Evolutionary conservation across 2,797 vertebrate genomes (phyloP).

Genomic region (Phoebastria nigripes): DNA sequence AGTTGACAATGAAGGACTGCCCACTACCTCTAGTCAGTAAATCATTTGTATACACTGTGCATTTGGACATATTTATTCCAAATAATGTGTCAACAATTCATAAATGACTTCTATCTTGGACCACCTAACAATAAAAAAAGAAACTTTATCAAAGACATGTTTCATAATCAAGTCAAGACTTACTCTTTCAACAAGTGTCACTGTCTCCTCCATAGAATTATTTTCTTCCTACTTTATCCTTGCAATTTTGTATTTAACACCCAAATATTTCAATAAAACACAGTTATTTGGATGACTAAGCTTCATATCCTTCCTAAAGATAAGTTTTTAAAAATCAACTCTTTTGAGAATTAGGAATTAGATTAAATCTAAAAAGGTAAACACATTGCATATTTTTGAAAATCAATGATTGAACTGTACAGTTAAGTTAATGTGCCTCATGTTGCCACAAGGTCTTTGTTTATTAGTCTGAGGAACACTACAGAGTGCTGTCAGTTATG

Average conservation of each 20-base stretch:
- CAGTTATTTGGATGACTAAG: not conserved
- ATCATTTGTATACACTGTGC: not conserved
- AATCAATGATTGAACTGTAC: not conserved
- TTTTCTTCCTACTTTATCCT: not conserved
- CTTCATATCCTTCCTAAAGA: not conserved
- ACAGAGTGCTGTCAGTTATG: not conserved
- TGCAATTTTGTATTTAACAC: not conserved
- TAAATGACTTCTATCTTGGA: not conserved
- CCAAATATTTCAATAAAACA: not conserved
- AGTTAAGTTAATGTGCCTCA: not conserved
- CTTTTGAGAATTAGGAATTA: not conserved
- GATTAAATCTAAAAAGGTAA: not conserved
- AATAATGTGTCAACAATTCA: not conserved
- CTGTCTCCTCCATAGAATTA: not conserved
- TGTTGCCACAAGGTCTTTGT: not conserved
- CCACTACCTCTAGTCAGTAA: not conserved
- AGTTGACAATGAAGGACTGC: not conserved
- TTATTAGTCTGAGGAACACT: not conserved
- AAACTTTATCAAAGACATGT: not conserved
- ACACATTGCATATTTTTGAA: not conserved
- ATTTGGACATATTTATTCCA: not conserved
- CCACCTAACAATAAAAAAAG: not conserved
- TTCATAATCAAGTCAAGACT: not conserved
- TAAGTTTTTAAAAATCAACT: not conserved
- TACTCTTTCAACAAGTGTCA: not conserved